Conservation (phyloP, 2,113 vertebrate genomes). For the Fulica atra region DNA sequence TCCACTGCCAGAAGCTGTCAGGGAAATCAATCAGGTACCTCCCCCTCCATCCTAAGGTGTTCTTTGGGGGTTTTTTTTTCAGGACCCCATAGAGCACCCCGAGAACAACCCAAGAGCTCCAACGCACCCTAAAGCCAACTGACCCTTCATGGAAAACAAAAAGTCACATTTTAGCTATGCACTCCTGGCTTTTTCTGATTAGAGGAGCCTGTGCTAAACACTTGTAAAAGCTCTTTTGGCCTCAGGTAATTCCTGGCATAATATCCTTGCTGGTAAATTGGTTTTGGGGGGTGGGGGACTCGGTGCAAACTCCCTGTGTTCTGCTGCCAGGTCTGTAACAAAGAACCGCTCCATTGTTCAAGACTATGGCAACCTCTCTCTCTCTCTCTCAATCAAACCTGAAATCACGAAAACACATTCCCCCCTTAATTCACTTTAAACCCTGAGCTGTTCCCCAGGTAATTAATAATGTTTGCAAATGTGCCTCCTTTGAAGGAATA, state of each 20-base stretch:
- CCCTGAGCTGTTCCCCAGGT: not conserved
- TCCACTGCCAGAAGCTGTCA: fast-evolving
- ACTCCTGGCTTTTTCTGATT: not conserved
- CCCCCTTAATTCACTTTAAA: constrained; percentile 18
- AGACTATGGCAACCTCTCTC: not conserved
- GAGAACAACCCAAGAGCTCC: not conserved
- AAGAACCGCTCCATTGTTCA: not conserved
- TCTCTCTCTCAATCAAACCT: not conserved
- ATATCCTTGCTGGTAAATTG: constrained; percentile 42
- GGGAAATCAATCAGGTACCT: not conserved
- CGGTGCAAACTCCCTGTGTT: not conserved
- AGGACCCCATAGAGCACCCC: not conserved
- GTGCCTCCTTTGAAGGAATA: constrained; percentile 17
- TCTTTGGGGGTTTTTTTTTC: not conserved
- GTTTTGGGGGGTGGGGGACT: not conserved
- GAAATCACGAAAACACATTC: not conserved
- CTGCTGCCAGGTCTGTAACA: constrained; percentile 18
- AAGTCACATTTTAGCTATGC: not conserved
- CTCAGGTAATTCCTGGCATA: constrained; percentile 44
- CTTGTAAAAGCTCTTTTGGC: constrained; percentile 38
- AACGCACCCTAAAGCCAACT: not conserved
- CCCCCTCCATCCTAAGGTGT: not conserved
- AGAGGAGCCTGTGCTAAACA: not conserved
- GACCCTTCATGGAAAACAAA: not conserved
- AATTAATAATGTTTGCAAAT: constrained; percentile 12